Evolutionary conservation across 2,797 vertebrate genomes (phyloP).

Genomic region (Parauchenoglanis punctatus): DNA sequence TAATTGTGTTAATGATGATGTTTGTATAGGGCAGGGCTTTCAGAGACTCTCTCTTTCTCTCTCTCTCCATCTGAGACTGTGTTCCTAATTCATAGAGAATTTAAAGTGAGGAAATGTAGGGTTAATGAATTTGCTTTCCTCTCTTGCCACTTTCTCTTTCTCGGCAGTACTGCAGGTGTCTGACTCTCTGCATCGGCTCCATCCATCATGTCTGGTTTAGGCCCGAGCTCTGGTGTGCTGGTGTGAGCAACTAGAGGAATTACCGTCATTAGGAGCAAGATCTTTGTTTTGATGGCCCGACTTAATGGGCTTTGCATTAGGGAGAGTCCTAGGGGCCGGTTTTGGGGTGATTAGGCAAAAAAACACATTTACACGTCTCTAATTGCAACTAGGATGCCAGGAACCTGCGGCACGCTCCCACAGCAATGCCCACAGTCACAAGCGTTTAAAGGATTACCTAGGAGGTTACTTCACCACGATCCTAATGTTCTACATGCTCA

Average conservation of each 20-base stretch:
- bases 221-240: conserved; percentile 71
- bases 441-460: conserved; percentile 53
- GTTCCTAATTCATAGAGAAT: conserved; percentile 17
- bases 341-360: conserved; percentile 80
- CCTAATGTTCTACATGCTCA: conserved; percentile 39
- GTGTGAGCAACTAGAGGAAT: conserved; percentile 72
- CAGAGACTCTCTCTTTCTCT: background rate
- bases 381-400: conserved; percentile 77
- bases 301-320: conserved; percentile 79
- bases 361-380: conserved; percentile 80
- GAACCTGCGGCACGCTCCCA: conserved; percentile 67
- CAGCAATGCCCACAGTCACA: conserved; percentile 66
- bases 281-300: conserved; percentile 79
- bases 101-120: conserved; percentile 14
- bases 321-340: conserved; percentile 72
- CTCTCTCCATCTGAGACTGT: conserved; percentile 35
- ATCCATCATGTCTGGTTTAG: conserved; percentile 76
- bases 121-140: conserved; percentile 36
- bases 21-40: conserved; percentile 65
- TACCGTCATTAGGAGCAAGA: conserved; percentile 75
- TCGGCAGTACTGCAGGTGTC: conserved; percentile 67
- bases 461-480: conserved; percentile 55
- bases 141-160: conserved; percentile 11
- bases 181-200: conserved; percentile 62
- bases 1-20: conserved; percentile 77